Evolutionary conservation across 1,140 invertebrate genomes (phyloP), one percentile per base, ranked within the genome.

Genomic region (Drosophila mauritiana): DNA sequence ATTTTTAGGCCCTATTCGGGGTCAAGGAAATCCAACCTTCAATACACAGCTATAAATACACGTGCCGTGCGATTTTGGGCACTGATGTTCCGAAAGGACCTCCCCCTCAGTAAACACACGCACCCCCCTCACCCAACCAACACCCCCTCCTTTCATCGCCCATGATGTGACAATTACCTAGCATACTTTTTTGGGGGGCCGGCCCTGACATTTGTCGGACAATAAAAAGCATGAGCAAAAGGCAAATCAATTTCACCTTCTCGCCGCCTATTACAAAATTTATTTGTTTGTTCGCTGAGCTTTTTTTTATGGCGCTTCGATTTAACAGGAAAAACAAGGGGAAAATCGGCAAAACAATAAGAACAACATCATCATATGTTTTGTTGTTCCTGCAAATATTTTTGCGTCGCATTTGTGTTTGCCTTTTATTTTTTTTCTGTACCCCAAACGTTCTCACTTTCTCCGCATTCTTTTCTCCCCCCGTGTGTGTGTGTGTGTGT

Each of bases 161-260:
- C 31, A 67, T 67, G 48, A 61, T 61, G 59, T 67, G 37, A 79
- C 77, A 80, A 80, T 75, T 80, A 68, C 46, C 57, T 57, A 59
- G 56, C 76, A 58, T 59, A 61, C 68, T 42, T 76, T 76, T 76
- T 58, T 4, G 69, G 69, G 63, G 48, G 72, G 70, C 51, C 27
- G 61, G 37, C 72, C 58, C 70, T 64, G 70, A 75, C 72, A 59
- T 80, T 59, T 58, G 51, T 67, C 48, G 54, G 46, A 70, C 73
- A 73, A 73, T 62, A 62, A 83, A 83, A 74, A 83, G 64, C 64
- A 61, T 54, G 34, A 52, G 73, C 61, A 75, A 73, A 58, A 76
- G 72, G 70, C 70, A 75, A 75, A 83, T 83, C 80, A 75, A 84
- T 79, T 83, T 75, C 45, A 52, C 54, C 80, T 63, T 49, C 43